phyloP scores from a whole-genome alignment of 2,888 invertebrate genomes.

The Serripes groenlandicus region DNA sequence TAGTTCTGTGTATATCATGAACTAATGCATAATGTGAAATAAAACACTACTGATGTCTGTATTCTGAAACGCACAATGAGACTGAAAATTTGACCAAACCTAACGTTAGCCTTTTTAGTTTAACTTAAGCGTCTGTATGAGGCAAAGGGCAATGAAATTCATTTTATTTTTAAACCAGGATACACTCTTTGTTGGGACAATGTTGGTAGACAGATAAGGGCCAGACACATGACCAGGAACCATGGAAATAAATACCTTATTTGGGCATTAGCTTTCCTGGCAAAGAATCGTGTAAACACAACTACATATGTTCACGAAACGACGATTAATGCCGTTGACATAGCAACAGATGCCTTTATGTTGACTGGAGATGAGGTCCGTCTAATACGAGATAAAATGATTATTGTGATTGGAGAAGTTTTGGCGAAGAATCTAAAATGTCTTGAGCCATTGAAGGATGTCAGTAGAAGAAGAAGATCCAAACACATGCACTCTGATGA shows the following conservation, averaged over 20 bases:
- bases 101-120: too few species aligned
- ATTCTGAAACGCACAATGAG: too few species aligned
- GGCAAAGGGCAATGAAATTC: too few species aligned
- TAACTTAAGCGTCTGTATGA: too few species aligned
- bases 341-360: slow-evolving; percentile 29
- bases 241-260: slow-evolving; percentile 47
- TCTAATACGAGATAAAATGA: slow-evolving; percentile 33
- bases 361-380: slow-evolving; percentile 13
- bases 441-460: not conserved
- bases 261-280: slow-evolving; percentile 54
- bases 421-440: not conserved
- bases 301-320: slow-evolving; percentile 9
- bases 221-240: slow-evolving; percentile 39
- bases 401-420: slow-evolving; percentile 24
- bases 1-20: too few species aligned
- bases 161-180: too few species aligned
- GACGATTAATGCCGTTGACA: slow-evolving; percentile 23
- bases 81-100: too few species aligned
- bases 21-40: too few species aligned
- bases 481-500: not conserved
- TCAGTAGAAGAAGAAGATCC: slow-evolving; percentile 5
- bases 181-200: slow-evolving; percentile 58
- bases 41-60: too few species aligned
- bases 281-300: slow-evolving; percentile 45
- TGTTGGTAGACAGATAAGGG: slow-evolving; percentile 46